Conservation (phyloP, 2,113 vertebrate species). For the Myrmecophaga tridactyla region DNA sequence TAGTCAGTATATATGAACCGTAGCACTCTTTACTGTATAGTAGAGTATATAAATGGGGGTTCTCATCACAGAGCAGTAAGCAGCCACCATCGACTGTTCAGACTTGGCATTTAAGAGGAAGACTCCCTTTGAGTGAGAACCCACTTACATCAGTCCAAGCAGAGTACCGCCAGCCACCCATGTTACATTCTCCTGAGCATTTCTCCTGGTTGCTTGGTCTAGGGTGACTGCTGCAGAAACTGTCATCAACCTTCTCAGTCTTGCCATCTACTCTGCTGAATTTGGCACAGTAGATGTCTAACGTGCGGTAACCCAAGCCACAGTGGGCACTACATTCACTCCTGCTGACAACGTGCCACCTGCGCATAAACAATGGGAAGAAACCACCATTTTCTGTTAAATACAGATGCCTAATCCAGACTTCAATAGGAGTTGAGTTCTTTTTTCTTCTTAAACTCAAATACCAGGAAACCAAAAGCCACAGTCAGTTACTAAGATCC, state of each 20-base stretch:
- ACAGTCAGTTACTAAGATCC: neutral
- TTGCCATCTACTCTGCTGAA: constrained; percentile 89
- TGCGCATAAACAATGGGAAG: constrained; percentile 53
- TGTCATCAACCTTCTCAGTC: constrained; percentile 92
- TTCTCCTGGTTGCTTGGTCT: constrained; percentile 92
- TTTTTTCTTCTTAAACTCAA: neutral
- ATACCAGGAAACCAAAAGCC: neutral
- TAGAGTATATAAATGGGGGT: neutral
- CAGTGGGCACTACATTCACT: constrained; percentile 95
- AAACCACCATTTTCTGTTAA: neutral
- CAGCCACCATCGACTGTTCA: neutral
- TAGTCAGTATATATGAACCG: neutral
- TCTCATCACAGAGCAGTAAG: neutral
- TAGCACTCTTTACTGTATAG: neutral
- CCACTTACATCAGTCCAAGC: constrained; percentile 94
- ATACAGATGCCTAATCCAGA: neutral
- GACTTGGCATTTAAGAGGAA: neutral
- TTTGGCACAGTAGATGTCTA: constrained; percentile 94
- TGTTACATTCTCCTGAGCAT: constrained; percentile 94
- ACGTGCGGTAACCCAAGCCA: constrained; percentile 90
- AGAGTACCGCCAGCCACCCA: constrained; percentile 95
- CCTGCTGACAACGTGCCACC: constrained; percentile 93
- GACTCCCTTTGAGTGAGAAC: neutral
- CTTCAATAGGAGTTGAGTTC: neutral
- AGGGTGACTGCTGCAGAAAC: constrained; percentile 88